These are phyloP conservation scores for Orientallactaga sibirica DNA, from an alignment of 2,797 vertebrate genomes.

Conservation along the genomic window DNA sequence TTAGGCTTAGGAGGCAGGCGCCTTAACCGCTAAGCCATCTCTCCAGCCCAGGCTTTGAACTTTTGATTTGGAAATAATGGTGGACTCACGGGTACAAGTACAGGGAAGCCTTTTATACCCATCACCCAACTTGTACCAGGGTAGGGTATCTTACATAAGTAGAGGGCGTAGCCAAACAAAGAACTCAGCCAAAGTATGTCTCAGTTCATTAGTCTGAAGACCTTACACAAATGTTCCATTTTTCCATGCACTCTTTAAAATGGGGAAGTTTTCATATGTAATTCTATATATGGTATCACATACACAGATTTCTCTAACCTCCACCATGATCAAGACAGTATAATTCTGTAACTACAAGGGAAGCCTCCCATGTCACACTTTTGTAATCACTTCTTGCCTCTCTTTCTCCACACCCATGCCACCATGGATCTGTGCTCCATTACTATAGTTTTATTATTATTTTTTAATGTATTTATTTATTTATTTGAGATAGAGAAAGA, in stretches of 20 bases:
- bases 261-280: neutral
- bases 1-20: too few relatives aligned
- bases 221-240: neutral
- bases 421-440: neutral
- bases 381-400: neutral
- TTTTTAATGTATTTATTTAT: too few relatives aligned
- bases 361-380: neutral
- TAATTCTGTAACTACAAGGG: neutral
- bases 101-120: neutral
- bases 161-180: neutral
- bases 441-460: neutral
- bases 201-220: neutral
- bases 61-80: constrained; percentile 17
- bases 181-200: neutral
- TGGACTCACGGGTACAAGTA: neutral
- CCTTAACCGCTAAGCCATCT: too few relatives aligned
- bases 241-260: neutral
- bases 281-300: neutral
- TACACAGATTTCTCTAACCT: neutral
- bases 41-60: neutral
- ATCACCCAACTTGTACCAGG: neutral
- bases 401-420: neutral
- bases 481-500: too few relatives aligned
- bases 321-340: neutral
- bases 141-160: neutral